These are phyloP conservation scores for Drosophila setifemur DNA, from an alignment of 1,140 invertebrate genomes.

Conservation along the genomic window DNA sequence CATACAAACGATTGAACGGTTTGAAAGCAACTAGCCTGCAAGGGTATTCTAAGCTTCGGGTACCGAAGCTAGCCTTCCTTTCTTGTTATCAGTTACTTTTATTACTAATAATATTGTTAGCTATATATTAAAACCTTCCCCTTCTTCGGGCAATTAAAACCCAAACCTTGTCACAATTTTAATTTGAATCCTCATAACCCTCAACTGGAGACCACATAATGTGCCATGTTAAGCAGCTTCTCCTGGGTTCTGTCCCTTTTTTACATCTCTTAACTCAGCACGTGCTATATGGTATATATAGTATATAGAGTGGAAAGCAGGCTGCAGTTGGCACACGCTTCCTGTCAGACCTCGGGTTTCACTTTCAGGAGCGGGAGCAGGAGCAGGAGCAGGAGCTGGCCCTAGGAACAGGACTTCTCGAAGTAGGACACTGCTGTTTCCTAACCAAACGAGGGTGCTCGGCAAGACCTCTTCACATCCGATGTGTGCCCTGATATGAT, in stretches of 20 bases:
- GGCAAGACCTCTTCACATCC: conserved; percentile 28
- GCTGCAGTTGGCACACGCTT: conserved; percentile 50
- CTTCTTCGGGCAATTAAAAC: too few species aligned
- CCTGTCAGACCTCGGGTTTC: conserved; percentile 61
- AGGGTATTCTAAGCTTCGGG: too few species aligned
- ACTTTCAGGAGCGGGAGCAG: conserved; percentile 56
- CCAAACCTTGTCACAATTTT: too few species aligned
- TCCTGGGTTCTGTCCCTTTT: background rate
- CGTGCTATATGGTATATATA: conserved; percentile 38
- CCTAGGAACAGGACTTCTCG: conserved; percentile 18
- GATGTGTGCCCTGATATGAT: conserved; percentile 68
- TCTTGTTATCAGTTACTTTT: too few species aligned
- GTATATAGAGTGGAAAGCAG: conserved; percentile 16
- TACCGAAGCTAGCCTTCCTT: too few species aligned
- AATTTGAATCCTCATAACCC: too few species aligned
- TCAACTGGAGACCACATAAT: too few species aligned
- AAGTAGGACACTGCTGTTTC: conserved; percentile 55
- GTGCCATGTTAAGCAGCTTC: background rate
- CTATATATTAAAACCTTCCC: too few species aligned
- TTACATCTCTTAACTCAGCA: conserved; percentile 10
- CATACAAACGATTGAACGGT: too few species aligned
- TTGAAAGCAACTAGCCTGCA: too few species aligned
- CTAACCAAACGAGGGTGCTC: conserved; percentile 47
- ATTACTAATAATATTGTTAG: too few species aligned
- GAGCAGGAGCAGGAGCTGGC: conserved; percentile 14